Evolutionary conservation across 2,113 vertebrate species (phyloP).

Genomic region (Proterorhinus semilunaris): DNA sequence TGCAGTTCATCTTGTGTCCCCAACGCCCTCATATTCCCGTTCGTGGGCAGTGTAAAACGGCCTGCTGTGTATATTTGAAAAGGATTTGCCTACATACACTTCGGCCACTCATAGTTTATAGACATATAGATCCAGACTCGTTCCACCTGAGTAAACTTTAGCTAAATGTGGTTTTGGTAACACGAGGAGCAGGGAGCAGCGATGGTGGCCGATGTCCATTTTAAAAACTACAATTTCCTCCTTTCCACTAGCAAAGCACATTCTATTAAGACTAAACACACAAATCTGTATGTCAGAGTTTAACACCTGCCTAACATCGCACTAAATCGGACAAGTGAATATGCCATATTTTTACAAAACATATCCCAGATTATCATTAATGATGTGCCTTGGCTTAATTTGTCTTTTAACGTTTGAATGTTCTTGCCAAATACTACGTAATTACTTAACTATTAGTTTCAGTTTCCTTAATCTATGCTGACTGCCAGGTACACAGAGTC

Average conservation of each 20-base stretch:
- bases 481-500: slow-evolving; percentile 17
- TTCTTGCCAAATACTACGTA: slow-evolving; percentile 22
- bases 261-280: slow-evolving; percentile 25
- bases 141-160: slow-evolving; percentile 48
- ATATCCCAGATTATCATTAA: neutral
- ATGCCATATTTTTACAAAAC: neutral
- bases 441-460: slow-evolving; percentile 7
- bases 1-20: slow-evolving; percentile 19
- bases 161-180: slow-evolving; percentile 43
- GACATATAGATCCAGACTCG: slow-evolving; percentile 20
- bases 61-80: slow-evolving; percentile 45
- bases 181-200: slow-evolving; percentile 14
- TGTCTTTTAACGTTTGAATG: slow-evolving; percentile 1
- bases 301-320: neutral
- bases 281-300: neutral
- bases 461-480: neutral
- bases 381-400: slow-evolving; percentile 18
- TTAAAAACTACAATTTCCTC: slow-evolving; percentile 9
- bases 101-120: slow-evolving; percentile 18
- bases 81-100: slow-evolving; percentile 40
- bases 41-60: slow-evolving; percentile 26
- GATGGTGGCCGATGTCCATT: slow-evolving; percentile 15
- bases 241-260: slow-evolving; percentile 13
- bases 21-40: slow-evolving; percentile 9
- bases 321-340: neutral